Conservation (phyloP, 2,113 vertebrate species). For the Capreolus pygargus region DNA sequence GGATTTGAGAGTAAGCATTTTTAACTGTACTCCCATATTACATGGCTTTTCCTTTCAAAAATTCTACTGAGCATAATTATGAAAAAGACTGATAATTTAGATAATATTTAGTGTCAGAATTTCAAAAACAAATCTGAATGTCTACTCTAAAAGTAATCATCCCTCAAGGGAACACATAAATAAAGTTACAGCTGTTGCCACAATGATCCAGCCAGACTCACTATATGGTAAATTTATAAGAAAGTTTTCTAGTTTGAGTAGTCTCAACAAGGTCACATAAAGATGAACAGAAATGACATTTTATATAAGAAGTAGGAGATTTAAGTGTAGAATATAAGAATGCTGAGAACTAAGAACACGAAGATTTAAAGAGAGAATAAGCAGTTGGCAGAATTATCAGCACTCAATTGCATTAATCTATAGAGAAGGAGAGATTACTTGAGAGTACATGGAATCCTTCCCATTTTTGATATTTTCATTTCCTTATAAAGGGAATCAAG, state of each 20-base stretch:
- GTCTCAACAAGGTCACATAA: not conserved
- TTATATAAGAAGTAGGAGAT: not conserved
- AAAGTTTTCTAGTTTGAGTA: not conserved
- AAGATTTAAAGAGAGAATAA: constrained; percentile 2
- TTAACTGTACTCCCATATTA: not conserved
- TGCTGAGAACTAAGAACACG: not conserved
- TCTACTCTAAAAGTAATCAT: not conserved
- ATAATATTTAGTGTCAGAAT: not conserved
- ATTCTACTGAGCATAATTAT: not conserved
- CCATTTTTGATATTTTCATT: not conserved
- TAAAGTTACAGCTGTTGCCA: not conserved
- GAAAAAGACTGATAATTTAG: not conserved
- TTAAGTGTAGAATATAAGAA: not conserved
- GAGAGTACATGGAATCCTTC: not conserved
- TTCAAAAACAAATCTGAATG: not conserved
- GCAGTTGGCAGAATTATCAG: not conserved
- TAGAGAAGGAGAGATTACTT: not conserved
- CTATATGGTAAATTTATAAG: not conserved
- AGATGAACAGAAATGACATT: not conserved
- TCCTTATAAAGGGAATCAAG: not conserved
- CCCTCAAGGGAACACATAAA: not conserved
- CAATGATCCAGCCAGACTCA: not conserved
- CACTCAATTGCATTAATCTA: not conserved
- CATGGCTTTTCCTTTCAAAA: not conserved
- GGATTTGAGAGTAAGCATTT: not conserved